Conservation (phyloP, 2,113 vertebrate genomes). For the Columba livia region DNA sequence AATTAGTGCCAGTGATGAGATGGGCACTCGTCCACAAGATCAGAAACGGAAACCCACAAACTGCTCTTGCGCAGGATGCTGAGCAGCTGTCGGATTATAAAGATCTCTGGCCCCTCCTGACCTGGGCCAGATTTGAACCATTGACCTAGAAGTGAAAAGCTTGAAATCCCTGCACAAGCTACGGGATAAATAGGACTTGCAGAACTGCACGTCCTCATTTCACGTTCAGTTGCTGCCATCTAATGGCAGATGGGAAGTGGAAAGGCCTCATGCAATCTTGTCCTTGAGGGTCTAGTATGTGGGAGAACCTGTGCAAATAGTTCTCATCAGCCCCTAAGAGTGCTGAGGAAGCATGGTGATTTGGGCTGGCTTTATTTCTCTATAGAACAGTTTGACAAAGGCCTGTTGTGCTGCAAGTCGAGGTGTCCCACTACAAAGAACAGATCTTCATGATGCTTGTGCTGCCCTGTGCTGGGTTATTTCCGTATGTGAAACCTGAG, state of each 20-base stretch:
- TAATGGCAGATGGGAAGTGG: neutral
- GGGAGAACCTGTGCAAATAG: neutral
- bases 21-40: neutral
- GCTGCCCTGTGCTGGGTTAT: neutral
- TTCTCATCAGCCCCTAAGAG: neutral
- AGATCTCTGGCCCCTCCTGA: constrained; percentile 24
- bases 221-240: constrained; percentile 47
- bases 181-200: neutral
- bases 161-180: neutral
- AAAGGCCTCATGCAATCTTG: neutral
- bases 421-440: neutral
- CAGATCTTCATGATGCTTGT: neutral
- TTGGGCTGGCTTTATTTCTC: neutral
- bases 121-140: constrained; percentile 1
- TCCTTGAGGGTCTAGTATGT: neutral
- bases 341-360: neutral
- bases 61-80: neutral
- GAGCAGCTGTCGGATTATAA: neutral
- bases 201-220: neutral
- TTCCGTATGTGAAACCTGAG: neutral
- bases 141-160: constrained; percentile 45
- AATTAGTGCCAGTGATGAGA: neutral
- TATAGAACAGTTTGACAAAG: neutral
- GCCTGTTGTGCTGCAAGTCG: neutral
- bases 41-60: neutral